Evolutionary conservation across 1,140 invertebrate species (phyloP), one percentile per base, ranked within the genome.

Genomic region (Eriocheir sinensis): DNA sequence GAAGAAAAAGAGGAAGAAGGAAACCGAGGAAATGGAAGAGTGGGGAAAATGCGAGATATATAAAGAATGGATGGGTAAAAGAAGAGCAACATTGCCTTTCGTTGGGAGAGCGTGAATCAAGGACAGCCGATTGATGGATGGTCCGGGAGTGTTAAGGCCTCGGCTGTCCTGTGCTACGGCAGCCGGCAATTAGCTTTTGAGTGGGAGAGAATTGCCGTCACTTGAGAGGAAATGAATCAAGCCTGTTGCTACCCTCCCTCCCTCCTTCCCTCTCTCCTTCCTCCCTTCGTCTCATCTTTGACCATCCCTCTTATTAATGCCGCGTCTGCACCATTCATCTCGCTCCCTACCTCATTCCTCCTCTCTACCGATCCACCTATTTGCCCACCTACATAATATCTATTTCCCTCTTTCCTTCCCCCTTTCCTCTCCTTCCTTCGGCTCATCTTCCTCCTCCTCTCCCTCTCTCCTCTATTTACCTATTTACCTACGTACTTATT

Each of bases 181-280:
- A n/a, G 27, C 4, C 60, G 60, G 21, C n/a, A 21, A 72, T 72
- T 72, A 72, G 48, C 60, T n/a, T 72, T 72, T 72, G 60, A 72
- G 60, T n/a, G 60, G 27, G 3, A n/a, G 12, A 72, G 60, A 72
- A 72, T 72, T n/a, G 60, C 0, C 27, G 60, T 12, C 60, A 72
- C 21, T n/a, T 72, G 60, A 72, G 60, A 72, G 60, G 60, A 72
- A 72, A 72, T 72, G 60, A 72, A 72, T 72, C 60, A 72, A 72
- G 60, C 60, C 60, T 72, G 60, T 72, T 72, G 60, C 60, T n/a
- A 72, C 21, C 60, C 27, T n/a, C 60, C 60, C 60, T 72, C 27
- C 17, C 60, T n/a, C 60, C 21, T n/a, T 72, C 60, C 17, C 60
- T 72, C 21, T n/a, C 60, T 72, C 60, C 60, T 15, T 21, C 27